These are phyloP conservation scores for Trachelus iudaicus DNA, from an alignment of 2,888 invertebrate genomes.

Conservation along the genomic window DNA sequence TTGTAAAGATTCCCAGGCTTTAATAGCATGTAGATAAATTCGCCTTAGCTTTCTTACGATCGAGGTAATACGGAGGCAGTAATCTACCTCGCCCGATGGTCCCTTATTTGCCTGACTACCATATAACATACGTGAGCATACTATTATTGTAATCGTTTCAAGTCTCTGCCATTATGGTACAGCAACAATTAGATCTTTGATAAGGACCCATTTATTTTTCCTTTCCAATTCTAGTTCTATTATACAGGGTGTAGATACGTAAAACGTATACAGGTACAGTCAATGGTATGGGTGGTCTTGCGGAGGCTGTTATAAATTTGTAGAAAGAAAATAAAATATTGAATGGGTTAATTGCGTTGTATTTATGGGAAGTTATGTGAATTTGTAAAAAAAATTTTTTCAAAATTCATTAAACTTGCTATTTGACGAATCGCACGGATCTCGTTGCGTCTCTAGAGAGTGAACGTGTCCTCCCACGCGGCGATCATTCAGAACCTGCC, in stretches of 20 bases:
- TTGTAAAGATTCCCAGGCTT: not conserved
- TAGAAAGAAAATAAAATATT: not conserved
- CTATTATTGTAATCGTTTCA: not conserved
- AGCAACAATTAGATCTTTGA: not conserved
- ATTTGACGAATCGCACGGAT: not conserved
- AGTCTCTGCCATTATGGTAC: not conserved
- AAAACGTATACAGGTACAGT: not conserved
- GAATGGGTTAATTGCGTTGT: not conserved
- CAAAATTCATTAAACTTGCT: not conserved
- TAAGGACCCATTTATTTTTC: not conserved
- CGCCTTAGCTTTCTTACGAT: not conserved
- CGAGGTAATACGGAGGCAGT: not conserved
- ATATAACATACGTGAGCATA: not conserved
- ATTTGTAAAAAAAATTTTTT: not conserved
- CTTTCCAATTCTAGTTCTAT: not conserved
- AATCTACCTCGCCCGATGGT: not conserved
- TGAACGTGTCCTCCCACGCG: not conserved
- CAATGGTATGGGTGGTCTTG: not conserved
- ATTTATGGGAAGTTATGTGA: not conserved
- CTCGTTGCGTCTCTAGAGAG: not conserved
- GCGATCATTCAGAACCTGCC: constrained; percentile 8
- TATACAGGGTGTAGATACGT: not conserved
- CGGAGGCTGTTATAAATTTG: not conserved
- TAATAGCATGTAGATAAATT: not conserved
- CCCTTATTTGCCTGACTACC: not conserved